Evolutionary conservation across 2,797 vertebrate genomes (phyloP), one percentile per base, ranked within the genome.

Genomic region (Erpetoichthys calabaricus): DNA sequence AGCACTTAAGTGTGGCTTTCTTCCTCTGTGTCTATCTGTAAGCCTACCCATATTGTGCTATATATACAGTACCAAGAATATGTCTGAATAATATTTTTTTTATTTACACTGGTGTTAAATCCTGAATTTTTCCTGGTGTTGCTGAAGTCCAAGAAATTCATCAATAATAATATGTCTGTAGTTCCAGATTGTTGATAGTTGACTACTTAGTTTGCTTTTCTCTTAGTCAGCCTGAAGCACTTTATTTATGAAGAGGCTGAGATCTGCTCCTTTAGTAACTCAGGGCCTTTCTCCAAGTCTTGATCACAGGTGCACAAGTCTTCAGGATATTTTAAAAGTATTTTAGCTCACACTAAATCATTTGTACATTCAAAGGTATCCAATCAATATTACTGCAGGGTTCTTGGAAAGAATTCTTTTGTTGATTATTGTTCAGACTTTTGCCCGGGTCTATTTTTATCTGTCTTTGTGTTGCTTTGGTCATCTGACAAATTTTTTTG

Each of bases 401-500:
- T 51, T 51, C 41, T 51, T 75, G 62, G n/a, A 42, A 55, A 70
- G 74, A 73, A 60, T 55, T 56, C 54, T 44, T 46, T 10, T 65
- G 44, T 49, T 58, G 51, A 42, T 45, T 56, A 56, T 51, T 45
- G 42, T 45, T 56, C 44, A 58, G 56, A 69, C 71, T 65, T 42
- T 60, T 61, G 72, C 60, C 61, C 59, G 63, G 62, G 58, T 59
- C 55, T 7, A 8, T 56, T 56, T 51, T 10, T 8, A 45, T 49
- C 47, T 9, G 56, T n/a, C 51, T 42, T 45, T n/a, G 25, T 25
- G 25, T 25, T 25, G 25, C 25, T 25, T 25, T 25, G 25, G 25
- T 25, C 25, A 25, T 25, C 25, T 25, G 25, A 25, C 25, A 25
- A 25, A 1, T 25, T 25, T 25, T 25, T 25, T 25, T 25, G 25